A percentile compares a stretch with the other conserved stretches of the same genome.
phyloP scores from a whole-genome alignment of 1,140 invertebrate species.

The Archivesica marissinica region DNA sequence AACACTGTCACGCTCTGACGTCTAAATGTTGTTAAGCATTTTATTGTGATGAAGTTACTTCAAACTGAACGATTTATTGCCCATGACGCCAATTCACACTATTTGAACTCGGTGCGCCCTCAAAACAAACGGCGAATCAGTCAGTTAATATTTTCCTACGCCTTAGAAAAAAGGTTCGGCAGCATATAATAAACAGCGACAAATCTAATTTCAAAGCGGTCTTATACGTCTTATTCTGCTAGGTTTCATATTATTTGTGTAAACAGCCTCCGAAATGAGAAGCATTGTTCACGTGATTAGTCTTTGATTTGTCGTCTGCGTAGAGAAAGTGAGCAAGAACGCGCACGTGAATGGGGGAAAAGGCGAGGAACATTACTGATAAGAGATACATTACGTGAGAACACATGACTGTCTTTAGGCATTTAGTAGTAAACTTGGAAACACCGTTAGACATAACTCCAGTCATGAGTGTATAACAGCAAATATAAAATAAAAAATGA shows the following conservation, averaged over 20 bases:
- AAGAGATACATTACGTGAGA: slow-evolving; percentile 20
- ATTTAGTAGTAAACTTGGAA: too few species aligned
- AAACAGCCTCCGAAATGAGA: slow-evolving; percentile 43
- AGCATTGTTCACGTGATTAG: slow-evolving; percentile 57
- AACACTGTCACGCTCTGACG: too few species aligned
- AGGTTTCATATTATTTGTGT: slow-evolving; percentile 40
- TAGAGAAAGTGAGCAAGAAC: background rate
- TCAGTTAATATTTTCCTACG: slow-evolving; percentile 13
- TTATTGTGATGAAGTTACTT: background rate
- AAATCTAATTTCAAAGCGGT: slow-evolving; percentile 45
- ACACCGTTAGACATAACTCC: too few species aligned
- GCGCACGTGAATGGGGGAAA: slow-evolving; percentile 16
- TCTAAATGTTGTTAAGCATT: too few species aligned
- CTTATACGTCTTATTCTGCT: slow-evolving; percentile 3
- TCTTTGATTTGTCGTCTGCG: slow-evolving; percentile 24
- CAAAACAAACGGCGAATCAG: slow-evolving; percentile 4
- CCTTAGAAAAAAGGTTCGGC: background rate
- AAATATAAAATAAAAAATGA: too few species aligned
- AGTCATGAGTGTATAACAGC: too few species aligned
- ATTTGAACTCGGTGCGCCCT: slow-evolving; percentile 3
- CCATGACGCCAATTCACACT: background rate
- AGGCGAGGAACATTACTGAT: slow-evolving; percentile 25
- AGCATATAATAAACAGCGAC: slow-evolving; percentile 32
- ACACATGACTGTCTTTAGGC: slow-evolving; percentile 1
- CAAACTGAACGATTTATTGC: background rate